These are phyloP conservation scores for Lophotriccus pileatus DNA, from an alignment of 2,797 vertebrate genomes.

Conservation along the genomic window DNA sequence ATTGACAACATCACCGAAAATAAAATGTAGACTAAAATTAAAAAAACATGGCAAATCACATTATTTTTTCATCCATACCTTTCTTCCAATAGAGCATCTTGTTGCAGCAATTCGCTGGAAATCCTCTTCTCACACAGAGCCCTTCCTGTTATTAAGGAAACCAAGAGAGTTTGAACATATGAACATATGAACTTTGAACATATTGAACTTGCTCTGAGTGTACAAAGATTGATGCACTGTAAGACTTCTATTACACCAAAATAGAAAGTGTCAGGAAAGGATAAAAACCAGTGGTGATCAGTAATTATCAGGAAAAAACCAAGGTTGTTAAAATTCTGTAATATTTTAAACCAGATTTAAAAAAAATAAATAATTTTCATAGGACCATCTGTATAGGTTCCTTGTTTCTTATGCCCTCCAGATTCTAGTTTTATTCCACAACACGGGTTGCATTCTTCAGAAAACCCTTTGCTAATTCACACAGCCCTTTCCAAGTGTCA, in stretches of 20 bases:
- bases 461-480: not conserved
- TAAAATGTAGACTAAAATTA: not conserved
- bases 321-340: not conserved
- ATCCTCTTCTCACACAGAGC: not conserved
- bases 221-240: not conserved
- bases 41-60: not conserved
- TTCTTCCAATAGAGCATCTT: not conserved
- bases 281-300: not conserved
- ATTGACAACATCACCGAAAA: not conserved
- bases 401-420: not conserved
- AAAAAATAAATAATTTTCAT: not conserved
- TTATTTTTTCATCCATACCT: not conserved
- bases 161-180: not conserved
- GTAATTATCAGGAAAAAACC: not conserved
- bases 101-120: not conserved
- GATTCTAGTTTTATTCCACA: not conserved
- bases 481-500: not conserved
- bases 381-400: not conserved
- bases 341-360: not conserved
- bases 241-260: not conserved
- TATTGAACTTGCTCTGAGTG: not conserved
- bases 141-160: conserved; percentile 15
- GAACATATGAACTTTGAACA: not conserved
- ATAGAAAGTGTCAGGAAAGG: not conserved
- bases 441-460: not conserved